Percentiles rank a stretch among this genome's conserved stretches.
These are phyloP conservation scores for Cossypha heuglini DNA, from an alignment of 2,797 vertebrate species.

Conservation along the genomic window DNA sequence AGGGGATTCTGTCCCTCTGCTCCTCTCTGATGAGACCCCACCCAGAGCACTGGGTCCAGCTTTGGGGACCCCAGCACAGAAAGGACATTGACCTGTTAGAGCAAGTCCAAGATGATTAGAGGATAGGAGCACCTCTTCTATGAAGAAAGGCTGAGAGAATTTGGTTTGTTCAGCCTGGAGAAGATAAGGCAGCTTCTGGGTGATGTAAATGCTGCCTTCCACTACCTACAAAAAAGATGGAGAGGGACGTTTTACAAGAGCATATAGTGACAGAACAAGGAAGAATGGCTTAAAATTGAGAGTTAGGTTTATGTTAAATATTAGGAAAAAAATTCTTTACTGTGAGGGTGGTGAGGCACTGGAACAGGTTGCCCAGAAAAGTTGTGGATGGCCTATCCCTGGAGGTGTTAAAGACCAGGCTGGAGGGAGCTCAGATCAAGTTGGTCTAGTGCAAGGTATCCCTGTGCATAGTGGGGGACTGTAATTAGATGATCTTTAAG, in stretches of 20 bases:
- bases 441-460: neutral
- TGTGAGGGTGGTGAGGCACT: neutral
- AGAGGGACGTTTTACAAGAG: neutral
- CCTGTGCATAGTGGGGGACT: fast-evolving
- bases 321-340: neutral
- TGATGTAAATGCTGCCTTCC: neutral
- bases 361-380: neutral
- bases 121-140: neutral
- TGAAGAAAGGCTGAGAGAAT: neutral
- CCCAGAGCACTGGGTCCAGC: neutral
- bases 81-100: neutral
- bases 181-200: neutral
- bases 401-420: neutral
- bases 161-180: neutral
- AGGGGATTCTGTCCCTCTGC: neutral
- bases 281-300: neutral
- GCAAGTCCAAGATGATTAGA: neutral
- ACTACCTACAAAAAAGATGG: neutral
- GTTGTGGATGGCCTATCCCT: neutral
- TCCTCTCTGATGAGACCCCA: neutral
- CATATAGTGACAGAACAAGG: neutral
- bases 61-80: neutral
- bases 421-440: neutral
- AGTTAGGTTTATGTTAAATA: neutral
- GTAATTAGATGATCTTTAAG: neutral